Conservation (phyloP, 2,888 invertebrate genomes). For the Eupithecia vulgata region DNA sequence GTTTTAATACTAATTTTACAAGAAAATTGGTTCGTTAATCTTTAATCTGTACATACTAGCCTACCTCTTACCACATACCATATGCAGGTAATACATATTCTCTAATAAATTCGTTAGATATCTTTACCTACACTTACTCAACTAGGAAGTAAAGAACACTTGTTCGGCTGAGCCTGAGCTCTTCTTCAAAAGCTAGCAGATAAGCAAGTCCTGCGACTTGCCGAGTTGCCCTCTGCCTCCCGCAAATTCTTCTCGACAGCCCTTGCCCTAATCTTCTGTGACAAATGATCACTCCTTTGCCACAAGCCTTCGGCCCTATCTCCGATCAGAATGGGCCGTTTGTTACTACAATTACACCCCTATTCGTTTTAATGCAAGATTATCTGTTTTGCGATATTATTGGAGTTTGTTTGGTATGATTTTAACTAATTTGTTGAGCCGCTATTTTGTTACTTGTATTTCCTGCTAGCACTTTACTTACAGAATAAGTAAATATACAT, state of each 20-base stretch:
- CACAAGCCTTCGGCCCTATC: not conserved
- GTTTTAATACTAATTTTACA: not conserved
- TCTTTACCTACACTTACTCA: not conserved
- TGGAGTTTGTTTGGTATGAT: constrained; percentile 15
- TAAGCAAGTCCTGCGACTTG: not conserved
- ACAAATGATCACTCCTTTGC: constrained; percentile 30
- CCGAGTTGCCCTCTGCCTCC: not conserved
- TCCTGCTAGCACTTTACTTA: not conserved
- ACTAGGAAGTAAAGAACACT: not conserved
- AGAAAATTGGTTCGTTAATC: not conserved
- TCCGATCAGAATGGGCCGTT: constrained; percentile 16
- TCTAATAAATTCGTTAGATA: not conserved
- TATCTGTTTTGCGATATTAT: constrained; percentile 18
- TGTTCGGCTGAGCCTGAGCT: not conserved
- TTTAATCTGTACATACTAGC: not conserved
- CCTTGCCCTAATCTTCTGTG: constrained; percentile 26
- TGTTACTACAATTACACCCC: constrained; percentile 19
- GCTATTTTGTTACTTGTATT: not conserved
- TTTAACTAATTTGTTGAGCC: not conserved
- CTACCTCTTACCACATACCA: not conserved
- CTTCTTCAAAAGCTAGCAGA: not conserved
- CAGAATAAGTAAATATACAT: not conserved
- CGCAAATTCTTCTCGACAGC: not conserved
- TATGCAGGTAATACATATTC: not conserved
- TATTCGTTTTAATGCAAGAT: constrained; percentile 24